Evolutionary conservation across 2,888 invertebrate genomes (phyloP).

Genomic region (Gibbula magus): DNA sequence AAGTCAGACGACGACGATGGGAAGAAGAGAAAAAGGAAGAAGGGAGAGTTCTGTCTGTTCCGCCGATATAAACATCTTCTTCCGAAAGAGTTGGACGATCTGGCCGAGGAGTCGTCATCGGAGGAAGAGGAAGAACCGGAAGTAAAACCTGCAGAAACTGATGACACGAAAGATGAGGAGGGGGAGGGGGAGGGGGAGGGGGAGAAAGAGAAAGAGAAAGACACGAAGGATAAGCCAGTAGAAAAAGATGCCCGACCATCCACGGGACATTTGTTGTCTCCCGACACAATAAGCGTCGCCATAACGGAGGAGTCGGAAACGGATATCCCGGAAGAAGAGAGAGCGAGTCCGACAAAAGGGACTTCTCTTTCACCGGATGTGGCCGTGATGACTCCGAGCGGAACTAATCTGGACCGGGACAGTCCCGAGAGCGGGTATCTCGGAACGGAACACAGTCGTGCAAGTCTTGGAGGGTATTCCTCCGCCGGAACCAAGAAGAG

Average conservation of each 20-base stretch:
- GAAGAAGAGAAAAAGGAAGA: constrained; percentile 78
- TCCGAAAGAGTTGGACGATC: constrained; percentile 9
- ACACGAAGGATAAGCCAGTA: background rate
- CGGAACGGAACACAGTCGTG: background rate
- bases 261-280: background rate
- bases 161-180: constrained; percentile 4
- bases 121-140: background rate
- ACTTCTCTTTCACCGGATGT: background rate
- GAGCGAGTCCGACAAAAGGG: background rate
- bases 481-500: background rate
- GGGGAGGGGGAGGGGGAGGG: constrained; percentile 4
- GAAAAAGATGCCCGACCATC: background rate
- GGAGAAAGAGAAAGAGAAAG: constrained; percentile 1
- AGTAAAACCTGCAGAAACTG: background rate
- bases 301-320: background rate
- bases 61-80: constrained; percentile 29
- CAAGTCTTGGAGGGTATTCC: background rate
- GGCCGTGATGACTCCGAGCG: background rate
- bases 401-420: background rate
- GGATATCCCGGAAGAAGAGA: background rate
- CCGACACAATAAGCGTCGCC: background rate
- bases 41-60: constrained; percentile 21
- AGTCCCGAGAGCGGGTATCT: background rate
- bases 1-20: constrained; percentile 86
- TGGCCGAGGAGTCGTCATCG: background rate